Evolutionary conservation across 2,797 vertebrate genomes (phyloP).

Genomic region (Acanthiza pusilla): DNA sequence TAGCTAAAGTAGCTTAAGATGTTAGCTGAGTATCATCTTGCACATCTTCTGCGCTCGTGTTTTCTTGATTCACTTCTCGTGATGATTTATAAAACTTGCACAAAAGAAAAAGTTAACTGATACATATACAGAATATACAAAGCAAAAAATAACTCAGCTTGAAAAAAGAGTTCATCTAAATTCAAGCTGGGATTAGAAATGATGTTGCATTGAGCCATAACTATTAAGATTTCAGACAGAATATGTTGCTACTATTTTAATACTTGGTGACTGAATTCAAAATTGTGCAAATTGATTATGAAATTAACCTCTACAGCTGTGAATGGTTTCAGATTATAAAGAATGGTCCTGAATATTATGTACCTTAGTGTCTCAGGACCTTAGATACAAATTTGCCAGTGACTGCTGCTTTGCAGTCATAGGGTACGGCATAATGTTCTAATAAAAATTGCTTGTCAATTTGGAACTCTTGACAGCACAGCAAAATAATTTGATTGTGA

Average conservation of each 20-base stretch:
- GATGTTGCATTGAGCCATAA: neutral
- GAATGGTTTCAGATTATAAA: neutral
- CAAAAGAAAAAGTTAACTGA: neutral
- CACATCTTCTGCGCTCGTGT: neutral
- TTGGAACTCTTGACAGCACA: neutral
- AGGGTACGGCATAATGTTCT: neutral
- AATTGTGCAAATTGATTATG: neutral
- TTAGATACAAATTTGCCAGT: neutral
- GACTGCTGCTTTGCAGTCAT: neutral
- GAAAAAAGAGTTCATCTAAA: neutral
- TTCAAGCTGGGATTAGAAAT: neutral
- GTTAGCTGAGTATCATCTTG: neutral
- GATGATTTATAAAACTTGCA: neutral
- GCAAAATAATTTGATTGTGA: neutral
- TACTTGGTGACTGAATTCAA: neutral
- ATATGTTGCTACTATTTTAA: neutral
- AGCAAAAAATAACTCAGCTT: neutral
- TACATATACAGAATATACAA: neutral
- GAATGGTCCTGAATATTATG: neutral
- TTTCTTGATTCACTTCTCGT: neutral
- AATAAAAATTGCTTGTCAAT: neutral
- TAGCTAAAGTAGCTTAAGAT: neutral
- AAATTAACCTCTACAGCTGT: neutral
- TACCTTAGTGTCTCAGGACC: neutral
- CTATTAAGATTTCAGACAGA: neutral